Evolutionary conservation across 2,888 invertebrate species (phyloP).

Genomic region (Pseudeuparius sepicola): DNA sequence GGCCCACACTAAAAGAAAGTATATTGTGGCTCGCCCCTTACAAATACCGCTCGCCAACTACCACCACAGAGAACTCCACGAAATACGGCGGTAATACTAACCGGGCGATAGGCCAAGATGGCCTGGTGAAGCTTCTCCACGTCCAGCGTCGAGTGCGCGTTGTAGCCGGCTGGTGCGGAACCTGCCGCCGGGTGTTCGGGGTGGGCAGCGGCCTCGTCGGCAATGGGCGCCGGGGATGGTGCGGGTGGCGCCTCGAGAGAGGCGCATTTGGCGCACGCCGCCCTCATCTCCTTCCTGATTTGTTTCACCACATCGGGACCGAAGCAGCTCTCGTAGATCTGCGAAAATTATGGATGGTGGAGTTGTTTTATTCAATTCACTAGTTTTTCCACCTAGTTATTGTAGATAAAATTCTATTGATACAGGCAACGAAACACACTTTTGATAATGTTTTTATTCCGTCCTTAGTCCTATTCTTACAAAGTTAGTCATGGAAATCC

Average conservation of each 20-base stretch:
- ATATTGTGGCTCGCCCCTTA: no score
- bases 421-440: no score
- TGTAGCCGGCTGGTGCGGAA: conserved; percentile 13
- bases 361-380: no score
- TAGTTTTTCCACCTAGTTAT: no score
- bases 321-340: conserved; percentile 65
- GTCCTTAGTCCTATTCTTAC: no score
- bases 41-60: no score
- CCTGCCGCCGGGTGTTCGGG: conserved; percentile 18
- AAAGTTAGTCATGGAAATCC: no score
- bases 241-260: conserved; percentile 40
- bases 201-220: conserved; percentile 15
- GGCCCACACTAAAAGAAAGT: no score
- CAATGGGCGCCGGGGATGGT: conserved; percentile 14
- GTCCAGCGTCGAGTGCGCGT: conserved; percentile 34
- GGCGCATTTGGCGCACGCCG: conserved; percentile 55
- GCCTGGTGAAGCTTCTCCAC: conserved; percentile 45
- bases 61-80: no score
- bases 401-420: no score
- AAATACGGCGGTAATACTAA: no score
- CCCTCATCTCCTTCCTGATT: conserved; percentile 57
- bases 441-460: no score
- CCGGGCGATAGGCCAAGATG: conserved; percentile 48
- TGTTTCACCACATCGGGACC: conserved; percentile 57
- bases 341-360: conserved; percentile 17